Base-by-base conservation (phyloP, 2,113 vertebrate genomes). In the Paradisaea rubra region DNA sequence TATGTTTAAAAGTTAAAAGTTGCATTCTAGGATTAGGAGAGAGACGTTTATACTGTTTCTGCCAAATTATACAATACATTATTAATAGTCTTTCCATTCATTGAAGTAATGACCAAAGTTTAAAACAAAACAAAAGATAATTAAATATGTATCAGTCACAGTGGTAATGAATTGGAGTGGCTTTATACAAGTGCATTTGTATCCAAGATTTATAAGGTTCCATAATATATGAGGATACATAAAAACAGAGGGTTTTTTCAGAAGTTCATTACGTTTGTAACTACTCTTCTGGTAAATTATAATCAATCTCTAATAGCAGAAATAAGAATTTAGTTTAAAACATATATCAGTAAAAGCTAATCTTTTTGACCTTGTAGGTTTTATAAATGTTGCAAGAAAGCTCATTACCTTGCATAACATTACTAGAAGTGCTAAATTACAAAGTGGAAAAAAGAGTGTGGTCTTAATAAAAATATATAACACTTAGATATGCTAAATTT, bases 401-500 rank as follows among this genome's bases (percentile, higher is more conserved):
- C 37, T 83, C 47, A 91, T 86, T 82, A 91, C n/a, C 59, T 96
- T 89, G 70, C 61, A 74, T 68, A 88, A 74, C 1, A 44, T 56
- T 59, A 88, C 7, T n/a, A 81, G 85, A 88, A 89, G 28, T 68
- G 68, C 49, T 87, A 37, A 53, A 89, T 81, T 94, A 91, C 83
- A 93, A 90, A 88, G 60, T 47, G 25, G 56, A 76, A 89, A 94
- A 79, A 96, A 76, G 35, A 87, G 84, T 94, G 71, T 94, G 72
- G 68, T 95, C 97, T 94, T 97, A 96, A 97, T 97, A 82, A 97
- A 97, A 97, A 96, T 71, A 93, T 87, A 60, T 89, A 97, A 96
- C 93, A 88, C 96, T 96, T 94, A 97, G 91, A 97, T 28, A 88
- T 89, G 84, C 97, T 97, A 98, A 98, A 98, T 98, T 97, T 98